phyloP scores from a whole-genome alignment of 1,140 invertebrate genomes.

The Zaprionus davidi region DNA sequence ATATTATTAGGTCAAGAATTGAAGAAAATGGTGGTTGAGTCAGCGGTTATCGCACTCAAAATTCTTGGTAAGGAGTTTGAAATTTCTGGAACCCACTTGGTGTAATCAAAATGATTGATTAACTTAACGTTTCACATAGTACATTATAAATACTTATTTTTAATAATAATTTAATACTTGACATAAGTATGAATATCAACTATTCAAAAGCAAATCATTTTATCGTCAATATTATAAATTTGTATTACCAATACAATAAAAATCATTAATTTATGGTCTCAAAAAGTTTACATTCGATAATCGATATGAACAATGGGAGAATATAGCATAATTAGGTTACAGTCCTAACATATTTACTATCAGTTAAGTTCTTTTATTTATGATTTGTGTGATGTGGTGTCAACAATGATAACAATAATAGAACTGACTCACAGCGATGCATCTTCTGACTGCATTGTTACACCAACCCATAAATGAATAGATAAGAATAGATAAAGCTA shows the following conservation, averaged over 20 bases:
- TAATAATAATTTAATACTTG: too few species aligned
- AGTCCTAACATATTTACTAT: not conserved
- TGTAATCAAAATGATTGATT: not conserved
- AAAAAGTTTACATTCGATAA: not conserved
- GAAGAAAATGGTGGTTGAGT: not conserved
- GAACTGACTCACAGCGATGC: conserved; percentile 28
- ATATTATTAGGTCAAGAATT: conserved; percentile 32
- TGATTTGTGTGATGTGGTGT: conserved; percentile 23
- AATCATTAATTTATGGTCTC: not conserved
- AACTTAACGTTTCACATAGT: not conserved
- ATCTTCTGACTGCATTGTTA: not conserved
- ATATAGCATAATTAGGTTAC: conserved; percentile 3
- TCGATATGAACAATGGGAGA: not conserved
- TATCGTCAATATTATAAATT: not conserved
- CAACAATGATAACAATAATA: conserved; percentile 23
- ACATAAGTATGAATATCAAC: too few species aligned
- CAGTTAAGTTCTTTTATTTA: conserved; percentile 1
- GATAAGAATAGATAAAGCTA: not conserved
- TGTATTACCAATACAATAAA: not conserved
- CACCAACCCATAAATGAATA: not conserved
- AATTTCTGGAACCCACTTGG: not conserved
- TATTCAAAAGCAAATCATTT: too few species aligned
- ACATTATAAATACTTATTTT: not conserved
- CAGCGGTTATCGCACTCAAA: not conserved
- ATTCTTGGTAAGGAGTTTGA: not conserved